These are phyloP conservation scores for Vespertilio murinus DNA, from an alignment of 2,797 vertebrate species.

Conservation along the genomic window DNA sequence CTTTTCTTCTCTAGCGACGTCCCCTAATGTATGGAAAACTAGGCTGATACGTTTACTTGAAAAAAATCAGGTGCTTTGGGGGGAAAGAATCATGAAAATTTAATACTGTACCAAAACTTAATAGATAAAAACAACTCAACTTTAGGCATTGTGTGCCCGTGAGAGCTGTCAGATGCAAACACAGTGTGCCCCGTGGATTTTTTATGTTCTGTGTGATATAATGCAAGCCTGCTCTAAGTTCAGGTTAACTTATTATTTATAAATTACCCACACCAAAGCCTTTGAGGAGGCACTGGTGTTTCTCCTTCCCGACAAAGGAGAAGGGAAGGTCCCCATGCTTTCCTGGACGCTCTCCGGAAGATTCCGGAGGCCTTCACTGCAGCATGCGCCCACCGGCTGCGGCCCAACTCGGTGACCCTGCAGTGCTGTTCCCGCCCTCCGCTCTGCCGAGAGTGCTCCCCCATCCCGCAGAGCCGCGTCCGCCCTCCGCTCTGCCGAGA, in stretches of 20 bases:
- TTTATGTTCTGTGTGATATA: not conserved
- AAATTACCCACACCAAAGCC: not conserved
- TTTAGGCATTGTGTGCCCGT: not conserved
- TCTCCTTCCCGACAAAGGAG: not conserved
- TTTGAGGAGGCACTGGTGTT: not conserved
- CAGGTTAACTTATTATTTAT: not conserved
- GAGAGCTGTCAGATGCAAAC: not conserved
- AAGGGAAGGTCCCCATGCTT: not conserved
- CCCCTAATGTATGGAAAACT: not conserved
- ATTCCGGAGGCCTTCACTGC: too few relatives aligned
- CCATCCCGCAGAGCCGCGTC: too few relatives aligned
- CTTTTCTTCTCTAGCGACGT: not conserved
- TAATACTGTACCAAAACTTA: not conserved
- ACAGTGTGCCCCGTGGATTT: not conserved
- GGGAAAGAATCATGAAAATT: not conserved
- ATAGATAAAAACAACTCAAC: not conserved
- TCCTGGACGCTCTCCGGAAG: not conserved
- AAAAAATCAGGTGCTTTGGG: not conserved
- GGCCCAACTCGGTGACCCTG: too few relatives aligned
- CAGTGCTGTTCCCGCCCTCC: not conserved
- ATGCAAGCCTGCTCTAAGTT: not conserved
- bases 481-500: accelerated
- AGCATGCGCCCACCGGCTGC: not conserved
- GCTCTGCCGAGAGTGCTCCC: accelerated
- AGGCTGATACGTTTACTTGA: not conserved